Evolutionary conservation across 2,888 invertebrate genomes (phyloP).

Genomic region (Vesta saturnalis): DNA sequence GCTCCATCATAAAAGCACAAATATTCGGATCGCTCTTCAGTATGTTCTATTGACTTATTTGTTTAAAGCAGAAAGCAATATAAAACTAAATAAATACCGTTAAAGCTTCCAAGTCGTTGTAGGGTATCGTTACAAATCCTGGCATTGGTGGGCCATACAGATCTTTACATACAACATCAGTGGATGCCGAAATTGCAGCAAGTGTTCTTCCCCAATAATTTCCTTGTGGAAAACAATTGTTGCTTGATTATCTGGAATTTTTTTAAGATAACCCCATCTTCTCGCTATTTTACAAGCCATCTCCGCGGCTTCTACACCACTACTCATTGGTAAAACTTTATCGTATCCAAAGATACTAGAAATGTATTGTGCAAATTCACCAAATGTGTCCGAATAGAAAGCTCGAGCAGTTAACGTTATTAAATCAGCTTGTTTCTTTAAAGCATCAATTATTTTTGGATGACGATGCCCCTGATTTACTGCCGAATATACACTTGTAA

Average conservation of each 20-base stretch:
- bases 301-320: slow-evolving; percentile 85
- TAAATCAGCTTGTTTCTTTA: slow-evolving; percentile 68
- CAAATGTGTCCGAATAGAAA: slow-evolving; percentile 78
- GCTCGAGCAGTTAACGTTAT: slow-evolving; percentile 80
- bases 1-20: slow-evolving; percentile 87
- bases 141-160: slow-evolving; percentile 86
- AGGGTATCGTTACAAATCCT: slow-evolving; percentile 78
- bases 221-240: slow-evolving; percentile 76
- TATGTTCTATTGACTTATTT: not conserved
- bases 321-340: slow-evolving; percentile 85
- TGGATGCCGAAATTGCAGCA: slow-evolving; percentile 81
- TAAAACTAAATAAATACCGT: slow-evolving; percentile 64
- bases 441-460: slow-evolving; percentile 72
- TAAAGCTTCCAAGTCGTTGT: slow-evolving; percentile 75
- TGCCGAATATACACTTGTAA: slow-evolving; percentile 83
- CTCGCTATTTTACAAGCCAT: slow-evolving; percentile 82
- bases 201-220: slow-evolving; percentile 89
- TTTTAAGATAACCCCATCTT: slow-evolving; percentile 82
- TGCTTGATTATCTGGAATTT: slow-evolving; percentile 74
- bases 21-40: slow-evolving; percentile 71
- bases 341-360: slow-evolving; percentile 79
- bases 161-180: slow-evolving; percentile 75
- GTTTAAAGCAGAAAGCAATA: not conserved
- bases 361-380: slow-evolving; percentile 78
- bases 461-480: slow-evolving; percentile 86